phyloP scores from a whole-genome alignment of 2,113 vertebrate genomes.

The Calyptomena viridis region DNA sequence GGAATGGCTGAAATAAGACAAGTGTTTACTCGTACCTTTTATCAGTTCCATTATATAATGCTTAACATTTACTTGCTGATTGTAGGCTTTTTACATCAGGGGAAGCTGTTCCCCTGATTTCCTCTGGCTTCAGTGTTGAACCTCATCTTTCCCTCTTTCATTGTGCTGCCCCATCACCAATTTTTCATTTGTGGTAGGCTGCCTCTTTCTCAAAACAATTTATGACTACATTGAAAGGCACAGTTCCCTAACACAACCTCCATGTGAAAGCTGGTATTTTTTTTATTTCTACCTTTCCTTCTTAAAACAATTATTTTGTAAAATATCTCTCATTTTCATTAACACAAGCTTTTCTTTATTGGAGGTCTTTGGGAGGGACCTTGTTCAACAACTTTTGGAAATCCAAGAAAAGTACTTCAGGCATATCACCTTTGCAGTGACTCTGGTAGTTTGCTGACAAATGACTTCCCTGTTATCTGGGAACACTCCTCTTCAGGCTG shows the following conservation, averaged over 20 bases:
- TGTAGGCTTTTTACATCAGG: neutral
- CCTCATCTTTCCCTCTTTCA: neutral
- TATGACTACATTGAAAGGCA: neutral
- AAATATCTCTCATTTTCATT: neutral
- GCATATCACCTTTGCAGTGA: neutral
- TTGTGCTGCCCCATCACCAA: neutral
- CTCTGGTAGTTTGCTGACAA: neutral
- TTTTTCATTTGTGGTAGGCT: neutral
- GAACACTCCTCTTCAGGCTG: neutral
- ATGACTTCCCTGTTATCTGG: neutral
- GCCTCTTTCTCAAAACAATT: neutral
- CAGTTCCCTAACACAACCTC: neutral
- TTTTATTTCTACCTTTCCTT: neutral
- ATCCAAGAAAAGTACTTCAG: neutral
- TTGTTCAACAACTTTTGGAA: neutral
- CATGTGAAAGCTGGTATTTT: neutral
- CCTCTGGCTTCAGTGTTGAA: neutral
- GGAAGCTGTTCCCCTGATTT: neutral
- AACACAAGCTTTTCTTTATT: neutral
- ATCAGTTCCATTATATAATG: neutral
- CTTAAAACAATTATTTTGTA: neutral
- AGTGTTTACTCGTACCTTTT: neutral
- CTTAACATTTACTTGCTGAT: neutral
- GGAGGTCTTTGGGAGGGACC: neutral
- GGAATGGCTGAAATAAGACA: neutral